Conservation (phyloP, 2,797 vertebrate genomes). For the Muscicapa comitata region DNA sequence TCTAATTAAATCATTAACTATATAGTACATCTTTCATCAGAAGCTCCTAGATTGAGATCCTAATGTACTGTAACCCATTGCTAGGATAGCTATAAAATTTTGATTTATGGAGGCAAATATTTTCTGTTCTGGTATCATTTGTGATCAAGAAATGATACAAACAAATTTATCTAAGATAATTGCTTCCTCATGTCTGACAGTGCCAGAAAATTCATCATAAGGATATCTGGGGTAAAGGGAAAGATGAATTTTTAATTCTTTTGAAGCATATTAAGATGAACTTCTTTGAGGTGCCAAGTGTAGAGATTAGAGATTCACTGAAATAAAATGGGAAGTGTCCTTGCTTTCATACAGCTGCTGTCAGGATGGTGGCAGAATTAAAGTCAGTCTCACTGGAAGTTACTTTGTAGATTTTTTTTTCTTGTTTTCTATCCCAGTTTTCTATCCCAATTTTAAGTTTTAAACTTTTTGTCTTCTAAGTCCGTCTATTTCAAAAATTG, state of each 20-base stretch:
- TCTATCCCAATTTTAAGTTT: background rate
- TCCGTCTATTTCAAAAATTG: background rate
- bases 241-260: background rate
- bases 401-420: background rate
- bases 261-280: background rate
- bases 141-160: conserved; percentile 53
- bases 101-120: conserved; percentile 57
- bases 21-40: conserved; percentile 25
- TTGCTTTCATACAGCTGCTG: background rate
- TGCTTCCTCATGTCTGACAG: background rate
- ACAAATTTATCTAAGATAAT: conserved; percentile 42
- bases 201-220: background rate
- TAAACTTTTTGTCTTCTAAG: background rate
- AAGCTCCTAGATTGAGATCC: conserved; percentile 21
- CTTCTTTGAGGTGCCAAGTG: background rate
- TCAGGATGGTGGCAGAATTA: background rate
- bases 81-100: conserved; percentile 13
- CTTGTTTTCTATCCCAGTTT: background rate
- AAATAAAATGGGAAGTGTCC: background rate
- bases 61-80: conserved; percentile 32
- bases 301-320: background rate
- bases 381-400: background rate
- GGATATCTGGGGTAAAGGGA: background rate
- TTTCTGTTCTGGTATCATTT: conserved; percentile 32
- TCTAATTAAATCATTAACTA: conserved; percentile 52